phyloP scores from a whole-genome alignment of 2,888 invertebrate genomes.

The Rosalia funebris region DNA sequence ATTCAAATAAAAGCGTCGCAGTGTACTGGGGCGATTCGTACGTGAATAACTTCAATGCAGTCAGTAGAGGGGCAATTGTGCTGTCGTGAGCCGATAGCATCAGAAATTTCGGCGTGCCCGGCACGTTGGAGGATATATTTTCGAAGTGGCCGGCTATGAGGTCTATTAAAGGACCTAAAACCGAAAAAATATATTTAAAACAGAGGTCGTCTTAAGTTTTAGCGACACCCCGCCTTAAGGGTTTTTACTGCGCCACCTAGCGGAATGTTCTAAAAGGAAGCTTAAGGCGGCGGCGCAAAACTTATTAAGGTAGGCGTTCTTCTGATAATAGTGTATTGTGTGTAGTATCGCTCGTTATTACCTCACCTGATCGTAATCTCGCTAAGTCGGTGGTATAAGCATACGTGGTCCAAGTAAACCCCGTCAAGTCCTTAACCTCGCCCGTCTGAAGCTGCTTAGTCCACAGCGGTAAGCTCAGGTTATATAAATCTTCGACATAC shows the following conservation, averaged over 20 bases:
- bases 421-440: not conserved
- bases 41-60: not conserved
- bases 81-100: conserved; percentile 26
- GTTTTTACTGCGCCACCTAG: no score
- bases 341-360: no score
- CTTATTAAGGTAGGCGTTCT: no score
- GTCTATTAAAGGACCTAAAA: conserved; percentile 10
- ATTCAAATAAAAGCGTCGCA: conserved; percentile 6
- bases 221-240: no score
- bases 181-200: no score
- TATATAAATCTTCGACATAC: not conserved
- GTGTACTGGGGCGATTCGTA: conserved; percentile 1
- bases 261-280: no score
- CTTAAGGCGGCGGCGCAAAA: no score
- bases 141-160: conserved; percentile 10
- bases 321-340: no score
- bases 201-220: no score
- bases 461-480: not conserved
- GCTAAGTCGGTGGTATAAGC: not conserved
- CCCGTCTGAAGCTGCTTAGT: not conserved
- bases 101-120: conserved; percentile 11
- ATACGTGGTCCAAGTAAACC: not conserved
- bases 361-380: not conserved
- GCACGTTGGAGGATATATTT: not conserved
- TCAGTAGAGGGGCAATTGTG: conserved; percentile 3